Base-by-base conservation (phyloP, 2,888 invertebrate genomes). In the Marronus borbonicus region DNA sequence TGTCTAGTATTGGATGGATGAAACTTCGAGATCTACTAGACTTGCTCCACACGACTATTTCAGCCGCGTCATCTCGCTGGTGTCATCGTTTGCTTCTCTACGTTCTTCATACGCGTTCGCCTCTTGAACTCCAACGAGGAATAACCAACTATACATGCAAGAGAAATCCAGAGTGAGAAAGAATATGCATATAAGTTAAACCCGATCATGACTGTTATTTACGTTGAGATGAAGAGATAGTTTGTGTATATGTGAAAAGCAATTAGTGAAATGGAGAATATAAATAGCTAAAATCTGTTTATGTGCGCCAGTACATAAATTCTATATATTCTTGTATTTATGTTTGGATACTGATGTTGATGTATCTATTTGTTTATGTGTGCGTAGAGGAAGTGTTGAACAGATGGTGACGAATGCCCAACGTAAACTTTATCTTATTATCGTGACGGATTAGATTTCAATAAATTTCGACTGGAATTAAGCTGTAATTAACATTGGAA, bases 181-280 rank as follows among this genome's bases (percentile, higher is more conserved):
- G 3, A 62, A 39, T 36, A 39, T 65, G 2, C 64, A 36, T 14
- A 39, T 31, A n/a, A 14, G 24, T 39, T 31, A 44, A 66, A 39
- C 24, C 14, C 31, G 44, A 5, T 17, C 44, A n/a, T 39, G 39
- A 2, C 1, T 1, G 44, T 44, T 44, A 44, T 66, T 66, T 66
- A 66, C 17, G 66, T 66, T 49, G 66, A 8, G 49, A 49, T 44
- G 44, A 20, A 49, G 44, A 49, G 44, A 44, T 44, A 44, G 44
- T 44, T 44, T 44, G 31, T 36, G 31, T 36, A 44, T 44, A 24
- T 17, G 66, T 66, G 20, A 66, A 20, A 44, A 66, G 66, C 66
- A 66, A 66, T 66, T 66, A 66, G 66, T 66, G 49, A 66, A 66
- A 66, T 66, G 17, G 17, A 66, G 17, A 49, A 44, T 66, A 66